Evolutionary conservation across 1,140 invertebrate species (phyloP).

Genomic region (Sitophilus oryzae): DNA sequence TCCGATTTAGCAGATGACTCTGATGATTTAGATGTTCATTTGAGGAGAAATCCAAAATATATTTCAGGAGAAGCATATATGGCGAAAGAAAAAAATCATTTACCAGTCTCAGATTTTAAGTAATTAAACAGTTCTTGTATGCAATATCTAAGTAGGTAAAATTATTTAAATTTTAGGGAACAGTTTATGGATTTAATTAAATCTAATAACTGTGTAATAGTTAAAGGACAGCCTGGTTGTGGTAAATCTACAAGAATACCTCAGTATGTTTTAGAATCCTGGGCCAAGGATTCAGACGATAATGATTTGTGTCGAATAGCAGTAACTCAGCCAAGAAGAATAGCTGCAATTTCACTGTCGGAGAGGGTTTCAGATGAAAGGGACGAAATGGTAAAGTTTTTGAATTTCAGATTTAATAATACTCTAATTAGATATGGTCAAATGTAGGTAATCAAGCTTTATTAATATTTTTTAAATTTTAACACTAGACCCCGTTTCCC

Average conservation of each 20-base stretch:
- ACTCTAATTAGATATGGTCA: no score
- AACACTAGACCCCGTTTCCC: no score
- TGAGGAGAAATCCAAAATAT: conserved; percentile 24
- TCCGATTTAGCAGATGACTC: no score
- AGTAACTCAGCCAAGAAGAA: conserved; percentile 68
- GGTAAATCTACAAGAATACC: conserved; percentile 86
- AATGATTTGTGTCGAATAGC: conserved; percentile 60
- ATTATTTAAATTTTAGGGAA: conserved; percentile 29
- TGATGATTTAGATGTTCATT: conserved; percentile 11
- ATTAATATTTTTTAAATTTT: no score
- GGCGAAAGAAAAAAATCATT: conserved; percentile 33
- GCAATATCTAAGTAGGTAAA: not conserved
- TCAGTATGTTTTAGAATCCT: conserved; percentile 69
- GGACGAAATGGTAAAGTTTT: conserved; percentile 46
- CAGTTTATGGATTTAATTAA: conserved; percentile 33
- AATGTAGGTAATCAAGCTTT: no score
- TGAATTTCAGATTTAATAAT: not conserved
- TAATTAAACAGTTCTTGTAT: conserved; percentile 8
- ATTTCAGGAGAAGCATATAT: conserved; percentile 24
- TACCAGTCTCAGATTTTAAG: conserved; percentile 40
- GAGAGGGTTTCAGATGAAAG: conserved; percentile 64
- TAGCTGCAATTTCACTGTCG: conserved; percentile 69
- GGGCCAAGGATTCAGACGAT: conserved; percentile 43
- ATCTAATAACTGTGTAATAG: conserved; percentile 55
- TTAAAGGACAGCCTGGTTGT: conserved; percentile 86